These are phyloP conservation scores for Alectoris magna DNA, from an alignment of 2,797 vertebrate genomes.

Conservation along the genomic window DNA sequence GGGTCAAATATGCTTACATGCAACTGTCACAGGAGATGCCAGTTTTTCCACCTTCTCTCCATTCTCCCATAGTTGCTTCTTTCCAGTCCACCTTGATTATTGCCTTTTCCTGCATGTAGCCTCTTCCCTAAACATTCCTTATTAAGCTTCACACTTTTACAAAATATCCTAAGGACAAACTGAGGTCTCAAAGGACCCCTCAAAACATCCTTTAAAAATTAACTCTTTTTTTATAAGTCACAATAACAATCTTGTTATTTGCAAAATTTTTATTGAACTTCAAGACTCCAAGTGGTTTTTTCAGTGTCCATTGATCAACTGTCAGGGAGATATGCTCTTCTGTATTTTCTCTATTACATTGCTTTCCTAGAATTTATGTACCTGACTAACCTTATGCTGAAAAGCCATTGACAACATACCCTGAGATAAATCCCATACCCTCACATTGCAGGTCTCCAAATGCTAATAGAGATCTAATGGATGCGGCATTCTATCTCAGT, in stretches of 20 bases:
- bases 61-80: background rate
- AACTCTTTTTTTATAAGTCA: too few species aligned
- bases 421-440: background rate
- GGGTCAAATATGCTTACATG: background rate
- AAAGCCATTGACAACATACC: fast-evolving
- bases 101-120: background rate
- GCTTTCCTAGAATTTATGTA: background rate
- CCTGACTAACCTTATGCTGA: fast-evolving
- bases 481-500: too few species aligned
- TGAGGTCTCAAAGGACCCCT: too few species aligned
- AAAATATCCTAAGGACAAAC: background rate
- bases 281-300: too few species aligned
- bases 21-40: background rate
- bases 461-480: too few species aligned
- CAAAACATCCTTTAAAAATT: too few species aligned
- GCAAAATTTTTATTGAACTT: too few species aligned
- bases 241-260: too few species aligned
- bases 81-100: fast-evolving
- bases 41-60: background rate
- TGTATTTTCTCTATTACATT: background rate
- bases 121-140: background rate
- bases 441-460: background rate
- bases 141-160: background rate
- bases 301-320: too few species aligned
- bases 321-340: fast-evolving